Evolutionary conservation across 2,797 vertebrate species (phyloP).

Genomic region (Morelia viridis): DNA sequence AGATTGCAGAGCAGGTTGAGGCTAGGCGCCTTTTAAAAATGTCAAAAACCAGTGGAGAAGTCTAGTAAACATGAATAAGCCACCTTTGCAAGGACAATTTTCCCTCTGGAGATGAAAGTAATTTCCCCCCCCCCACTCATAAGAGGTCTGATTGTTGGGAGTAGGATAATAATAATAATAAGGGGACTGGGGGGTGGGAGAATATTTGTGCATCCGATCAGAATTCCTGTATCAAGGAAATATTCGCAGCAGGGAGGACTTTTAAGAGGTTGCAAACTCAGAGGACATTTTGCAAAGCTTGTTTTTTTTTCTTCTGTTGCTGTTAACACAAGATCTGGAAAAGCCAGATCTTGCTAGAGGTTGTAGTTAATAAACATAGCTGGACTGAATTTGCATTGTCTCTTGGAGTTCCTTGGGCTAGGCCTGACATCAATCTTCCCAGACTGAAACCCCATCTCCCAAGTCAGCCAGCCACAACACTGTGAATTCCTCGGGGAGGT

Average conservation of each 20-base stretch:
- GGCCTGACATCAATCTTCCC: no score
- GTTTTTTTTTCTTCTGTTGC: neutral
- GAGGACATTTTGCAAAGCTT: slow-evolving; percentile 29
- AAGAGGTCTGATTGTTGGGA: neutral
- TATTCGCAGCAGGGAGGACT: neutral
- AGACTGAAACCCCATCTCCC: no score
- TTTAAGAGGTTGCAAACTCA: neutral
- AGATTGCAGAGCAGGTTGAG: neutral
- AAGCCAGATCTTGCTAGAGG: neutral
- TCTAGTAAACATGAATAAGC: neutral
- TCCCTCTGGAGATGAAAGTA: neutral
- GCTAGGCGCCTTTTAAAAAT: rapidly evolving
- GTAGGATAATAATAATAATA: no score
- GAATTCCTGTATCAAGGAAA: slow-evolving; percentile 37
- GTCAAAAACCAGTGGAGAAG: neutral
- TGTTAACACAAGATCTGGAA: slow-evolving; percentile 29
- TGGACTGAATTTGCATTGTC: no score
- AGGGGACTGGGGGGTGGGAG: neutral
- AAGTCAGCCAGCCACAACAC: no score
- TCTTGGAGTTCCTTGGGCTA: no score
- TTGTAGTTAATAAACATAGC: no score
- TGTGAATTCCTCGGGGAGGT: no score
- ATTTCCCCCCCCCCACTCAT: neutral
- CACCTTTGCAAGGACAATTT: neutral
- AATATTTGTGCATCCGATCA: slow-evolving; percentile 30